phyloP scores from a whole-genome alignment of 2,797 vertebrate genomes.

The Trachops cirrhosus region DNA sequence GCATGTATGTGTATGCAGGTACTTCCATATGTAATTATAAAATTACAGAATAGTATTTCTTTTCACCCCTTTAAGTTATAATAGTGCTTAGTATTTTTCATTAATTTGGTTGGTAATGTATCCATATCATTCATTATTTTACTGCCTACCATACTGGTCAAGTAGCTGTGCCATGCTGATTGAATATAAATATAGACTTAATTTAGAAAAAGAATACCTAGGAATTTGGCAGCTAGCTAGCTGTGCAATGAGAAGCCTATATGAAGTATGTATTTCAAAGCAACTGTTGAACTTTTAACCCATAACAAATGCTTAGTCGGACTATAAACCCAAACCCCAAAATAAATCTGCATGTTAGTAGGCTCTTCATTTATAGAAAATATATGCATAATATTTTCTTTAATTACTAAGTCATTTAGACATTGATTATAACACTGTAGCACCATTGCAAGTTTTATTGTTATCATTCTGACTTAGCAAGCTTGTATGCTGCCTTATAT shows the following conservation, averaged over 20 bases:
- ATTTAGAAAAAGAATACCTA: background rate
- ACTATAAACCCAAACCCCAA: constrained; percentile 61
- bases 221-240: background rate
- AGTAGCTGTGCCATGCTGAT: background rate
- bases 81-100: background rate
- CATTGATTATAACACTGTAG: constrained; percentile 75
- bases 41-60: background rate
- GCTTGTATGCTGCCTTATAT: constrained; percentile 4
- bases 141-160: background rate
- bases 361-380: constrained; percentile 67
- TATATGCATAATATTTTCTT: constrained; percentile 73
- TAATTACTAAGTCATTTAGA: constrained; percentile 79
- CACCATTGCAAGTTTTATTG: constrained; percentile 69
- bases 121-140: background rate
- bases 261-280: constrained; percentile 68
- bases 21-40: background rate
- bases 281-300: constrained; percentile 71
- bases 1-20: background rate
- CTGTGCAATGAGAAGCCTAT: constrained; percentile 17
- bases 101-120: background rate
- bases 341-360: constrained; percentile 67
- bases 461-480: constrained; percentile 65
- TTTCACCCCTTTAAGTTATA: background rate
- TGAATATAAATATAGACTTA: background rate
- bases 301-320: constrained; percentile 69